Evolutionary conservation across 2,797 vertebrate genomes (phyloP), one percentile per base, ranked within the genome.

Genomic region (Enteromius radiatus): DNA sequence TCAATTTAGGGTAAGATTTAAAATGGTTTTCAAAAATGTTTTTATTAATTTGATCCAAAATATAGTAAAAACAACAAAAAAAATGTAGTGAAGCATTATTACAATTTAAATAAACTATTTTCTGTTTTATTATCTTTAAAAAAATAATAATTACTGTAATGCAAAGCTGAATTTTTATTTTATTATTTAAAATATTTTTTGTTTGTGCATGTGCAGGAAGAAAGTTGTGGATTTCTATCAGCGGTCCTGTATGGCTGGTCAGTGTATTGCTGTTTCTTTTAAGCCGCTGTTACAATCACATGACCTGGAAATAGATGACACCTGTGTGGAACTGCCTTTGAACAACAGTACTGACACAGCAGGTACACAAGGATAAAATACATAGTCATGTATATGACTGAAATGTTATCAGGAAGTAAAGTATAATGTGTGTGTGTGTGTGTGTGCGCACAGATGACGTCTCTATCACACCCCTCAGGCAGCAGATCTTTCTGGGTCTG

Each of bases 171-270:
- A 6, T 59, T 59, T 59, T 5, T 23, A 36, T 36, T 36, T 6
- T 36, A 36, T 36, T 36, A 6, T 5, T 14, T 61, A 1, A 63
- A 67, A 23, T 19, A 23, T 11, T 47, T 31, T 61, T 41, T 56
- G 19, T 43, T 23, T 80, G 23, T 65, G 14, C 21, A 21, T 71
- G 17, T 74, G 5, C 31, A 85, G 87, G 70, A 87, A 87, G 78
- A 87, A 85, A 71, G 71, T 84, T 45, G 78, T 88, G 41, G 87
- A 87, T 78, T 82, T 87, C 78, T 85, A 85, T 70, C 86, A 78
- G 84, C 75, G 78, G 17, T 87, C 89, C 38, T 86, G 84, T 70
- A 83, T 89, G 74, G 81, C 84, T 17, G 87, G 83, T 33, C 81
- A 87, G 56, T 88, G 86, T 59, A 45, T 86, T 19, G 81, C 82